Base-by-base conservation (phyloP, 2,113 vertebrate species). In the Phalacrocorax brasilianus region DNA sequence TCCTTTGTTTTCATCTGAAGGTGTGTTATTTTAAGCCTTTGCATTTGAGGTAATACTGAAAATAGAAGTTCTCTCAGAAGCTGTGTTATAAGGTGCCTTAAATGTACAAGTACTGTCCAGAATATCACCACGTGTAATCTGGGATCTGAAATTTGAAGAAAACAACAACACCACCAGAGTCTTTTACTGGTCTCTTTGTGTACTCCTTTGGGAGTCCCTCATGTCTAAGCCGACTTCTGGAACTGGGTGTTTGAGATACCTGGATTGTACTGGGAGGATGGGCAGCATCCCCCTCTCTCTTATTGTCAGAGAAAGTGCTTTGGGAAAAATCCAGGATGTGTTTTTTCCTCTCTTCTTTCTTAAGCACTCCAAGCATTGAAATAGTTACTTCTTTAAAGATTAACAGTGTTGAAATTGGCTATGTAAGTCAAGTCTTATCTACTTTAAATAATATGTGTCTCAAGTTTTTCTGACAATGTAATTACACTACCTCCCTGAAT, bases 391-490 rank as follows among this genome's bases (percentile, higher is more conserved):
- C 53, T 75, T 67, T 81, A 92, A 93, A 96, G 76, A 86, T 89
- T 92, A 97, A 33, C 52, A 66, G 53, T 92, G 66, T 92, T 94
- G 86, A 92, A 86, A 62, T 76, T 91, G 80, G 76, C 85, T 86
- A 45, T 62, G 74, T 81, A 78, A 79, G 53, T 72, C 35, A 81
- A 77, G 73, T 33, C 61, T 95, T 94, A 95, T 56, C 95, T 91
- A 59, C 35, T 89, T 6, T 67, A 74, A 95, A 91, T 93, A 93
- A 59, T 38, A 8, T 19, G 59, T 93, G 44, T 84, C 77, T 84
- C 42, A 59, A 6, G 68, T 47, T 91, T 93, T 89, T 67, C 76
- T 95, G 84, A 72, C 82, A 33, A 35, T 44, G 42, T 61, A 44
- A 63, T 96, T 84, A 40, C 0, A 0, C 45, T 33, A 8, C 83